Evolutionary conservation across 2,797 vertebrate genomes (phyloP).

Genomic region (Diglossa cyanea): DNA sequence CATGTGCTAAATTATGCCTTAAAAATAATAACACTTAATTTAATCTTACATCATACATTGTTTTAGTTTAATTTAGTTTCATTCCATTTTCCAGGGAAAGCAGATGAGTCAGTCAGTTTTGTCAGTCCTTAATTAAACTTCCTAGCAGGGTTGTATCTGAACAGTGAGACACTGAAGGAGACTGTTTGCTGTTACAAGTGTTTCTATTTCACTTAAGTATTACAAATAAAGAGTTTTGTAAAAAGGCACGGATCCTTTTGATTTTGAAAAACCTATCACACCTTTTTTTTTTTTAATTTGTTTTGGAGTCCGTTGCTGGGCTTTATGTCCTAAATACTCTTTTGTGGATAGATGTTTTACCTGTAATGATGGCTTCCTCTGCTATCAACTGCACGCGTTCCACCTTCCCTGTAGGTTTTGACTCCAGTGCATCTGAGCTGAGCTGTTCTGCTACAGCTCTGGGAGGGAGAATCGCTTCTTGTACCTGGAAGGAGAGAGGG

Average conservation of each 20-base stretch:
- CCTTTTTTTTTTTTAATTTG: background rate
- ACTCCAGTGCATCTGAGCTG: rapidly evolving
- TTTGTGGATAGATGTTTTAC: background rate
- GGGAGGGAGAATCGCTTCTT: background rate
- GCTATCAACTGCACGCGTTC: rapidly evolving
- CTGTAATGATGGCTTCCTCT: background rate
- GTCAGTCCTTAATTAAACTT: slow-evolving; percentile 12
- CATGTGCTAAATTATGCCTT: background rate
- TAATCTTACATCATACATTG: background rate
- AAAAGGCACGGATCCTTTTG: background rate
- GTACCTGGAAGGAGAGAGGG: too few relatives aligned
- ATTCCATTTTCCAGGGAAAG: slow-evolving; percentile 5
- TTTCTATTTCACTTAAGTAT: background rate
- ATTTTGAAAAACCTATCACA: background rate
- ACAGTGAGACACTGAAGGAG: rapidly evolving
- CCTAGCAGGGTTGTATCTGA: background rate
- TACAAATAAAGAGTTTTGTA: background rate
- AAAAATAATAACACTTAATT: background rate
- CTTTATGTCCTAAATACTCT: background rate
- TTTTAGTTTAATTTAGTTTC: background rate
- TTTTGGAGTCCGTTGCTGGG: background rate
- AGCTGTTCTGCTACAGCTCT: background rate
- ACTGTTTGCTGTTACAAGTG: background rate
- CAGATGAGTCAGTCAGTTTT: slow-evolving; percentile 7
- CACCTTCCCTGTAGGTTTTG: background rate